These are phyloP conservation scores for Drosophila nr. medialis DNA, from an alignment of 2,888 invertebrate genomes.

Conservation along the genomic window DNA sequence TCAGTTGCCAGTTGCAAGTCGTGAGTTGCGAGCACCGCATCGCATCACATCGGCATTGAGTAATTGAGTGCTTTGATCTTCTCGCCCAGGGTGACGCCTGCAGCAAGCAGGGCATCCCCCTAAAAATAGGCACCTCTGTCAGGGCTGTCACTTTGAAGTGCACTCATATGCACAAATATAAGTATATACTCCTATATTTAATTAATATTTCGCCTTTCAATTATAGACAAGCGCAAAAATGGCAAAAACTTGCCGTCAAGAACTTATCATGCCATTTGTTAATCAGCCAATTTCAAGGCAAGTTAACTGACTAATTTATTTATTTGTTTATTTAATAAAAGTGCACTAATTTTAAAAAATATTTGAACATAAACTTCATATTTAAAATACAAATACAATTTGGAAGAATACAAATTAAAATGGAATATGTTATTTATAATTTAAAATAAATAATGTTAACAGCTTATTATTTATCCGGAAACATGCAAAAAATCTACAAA, in stretches of 20 bases:
- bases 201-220: conserved; percentile 48
- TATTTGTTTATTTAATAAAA: neutral
- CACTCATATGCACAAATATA: conserved; percentile 1
- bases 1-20: conserved; percentile 25
- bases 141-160: conserved; percentile 62
- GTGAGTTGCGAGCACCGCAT: conserved; percentile 6
- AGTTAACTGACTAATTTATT: neutral
- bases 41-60: conserved; percentile 62
- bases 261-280: conserved; percentile 1
- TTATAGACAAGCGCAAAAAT: conserved; percentile 30
- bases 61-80: conserved; percentile 78
- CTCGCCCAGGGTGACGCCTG: conserved; percentile 55
- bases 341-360: neutral
- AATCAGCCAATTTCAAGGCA: neutral
- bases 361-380: neutral
- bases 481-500: neutral
- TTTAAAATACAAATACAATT: neutral
- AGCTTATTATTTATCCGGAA: neutral
- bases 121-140: conserved; percentile 57
- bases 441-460: neutral
- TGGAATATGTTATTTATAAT: neutral
- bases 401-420: neutral
- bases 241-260: neutral
- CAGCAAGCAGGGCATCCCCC: conserved; percentile 25
- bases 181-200: conserved; percentile 28